A percentile compares a stretch with the other conserved stretches of the same genome.
Conservation (phyloP, 2,113 vertebrate genomes). For the Proteles cristata region DNA sequence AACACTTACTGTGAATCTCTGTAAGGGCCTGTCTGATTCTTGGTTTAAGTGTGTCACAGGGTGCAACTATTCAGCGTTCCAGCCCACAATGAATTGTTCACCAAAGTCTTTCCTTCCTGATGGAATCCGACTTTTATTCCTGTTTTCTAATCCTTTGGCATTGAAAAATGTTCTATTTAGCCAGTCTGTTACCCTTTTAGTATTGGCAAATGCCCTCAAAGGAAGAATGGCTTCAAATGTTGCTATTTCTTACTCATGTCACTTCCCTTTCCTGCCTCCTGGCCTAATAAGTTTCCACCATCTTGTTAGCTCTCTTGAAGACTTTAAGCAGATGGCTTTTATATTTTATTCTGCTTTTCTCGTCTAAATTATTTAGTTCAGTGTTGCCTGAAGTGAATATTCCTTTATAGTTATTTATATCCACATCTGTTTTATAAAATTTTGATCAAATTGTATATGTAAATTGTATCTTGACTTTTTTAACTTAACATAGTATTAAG, state of each 20-base stretch:
- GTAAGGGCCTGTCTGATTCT: neutral
- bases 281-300: neutral
- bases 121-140: slow-evolving; percentile 3
- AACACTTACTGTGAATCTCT: neutral
- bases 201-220: neutral
- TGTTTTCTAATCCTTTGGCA: neutral
- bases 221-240: neutral
- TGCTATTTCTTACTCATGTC: neutral
- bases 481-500: neutral
- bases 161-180: slow-evolving; percentile 15
- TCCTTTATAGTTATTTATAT: neutral
- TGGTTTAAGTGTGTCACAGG: neutral
- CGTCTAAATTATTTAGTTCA: neutral
- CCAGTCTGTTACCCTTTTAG: neutral
- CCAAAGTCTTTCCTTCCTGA: neutral
- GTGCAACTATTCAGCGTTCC: neutral
- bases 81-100: neutral
- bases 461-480: neutral
- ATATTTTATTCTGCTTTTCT: slow-evolving; percentile 34
- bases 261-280: slow-evolving; percentile 22
- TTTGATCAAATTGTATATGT: neutral
- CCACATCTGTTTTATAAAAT: slow-evolving; percentile 40
- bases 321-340: slow-evolving; percentile 31
- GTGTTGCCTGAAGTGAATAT: neutral
- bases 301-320: slow-evolving; percentile 27